phyloP scores from a whole-genome alignment of 2,113 vertebrate species.

The Myotis yumanensis region DNA sequence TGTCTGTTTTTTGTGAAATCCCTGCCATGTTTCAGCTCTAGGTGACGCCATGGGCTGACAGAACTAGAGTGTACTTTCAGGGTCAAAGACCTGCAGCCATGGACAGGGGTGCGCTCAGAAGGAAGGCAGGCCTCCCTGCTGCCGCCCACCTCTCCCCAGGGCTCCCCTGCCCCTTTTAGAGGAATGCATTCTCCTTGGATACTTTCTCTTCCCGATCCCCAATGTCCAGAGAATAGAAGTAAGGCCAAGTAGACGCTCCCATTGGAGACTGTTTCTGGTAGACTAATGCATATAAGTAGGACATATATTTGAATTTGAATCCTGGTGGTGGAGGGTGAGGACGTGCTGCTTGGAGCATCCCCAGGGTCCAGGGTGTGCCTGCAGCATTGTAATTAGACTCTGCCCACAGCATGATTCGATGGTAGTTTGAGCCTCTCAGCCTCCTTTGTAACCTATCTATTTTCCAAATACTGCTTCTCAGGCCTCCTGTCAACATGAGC shows the following conservation, averaged over 20 bases:
- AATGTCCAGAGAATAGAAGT: not conserved
- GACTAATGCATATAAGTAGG: not conserved
- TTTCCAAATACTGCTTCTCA: not conserved
- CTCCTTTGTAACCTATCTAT: not conserved
- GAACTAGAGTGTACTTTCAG: not conserved
- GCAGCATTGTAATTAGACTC: not conserved
- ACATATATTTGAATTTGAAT: not conserved
- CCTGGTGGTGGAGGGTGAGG: not conserved
- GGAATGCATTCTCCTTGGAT: not conserved
- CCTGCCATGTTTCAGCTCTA: not conserved
- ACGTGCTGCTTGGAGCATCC: not conserved
- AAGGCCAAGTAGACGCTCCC: not conserved
- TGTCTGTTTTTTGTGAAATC: not conserved
- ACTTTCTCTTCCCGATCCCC: not conserved
- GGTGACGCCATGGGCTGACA: not conserved
- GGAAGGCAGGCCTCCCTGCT: accelerated
- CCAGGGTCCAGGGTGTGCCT: not conserved
- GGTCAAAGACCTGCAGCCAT: not conserved
- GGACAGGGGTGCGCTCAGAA: not conserved
- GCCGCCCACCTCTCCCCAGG: not conserved
- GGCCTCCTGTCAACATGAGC: not conserved
- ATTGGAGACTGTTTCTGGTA: not conserved
- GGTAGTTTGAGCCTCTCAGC: accelerated
- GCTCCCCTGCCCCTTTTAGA: not conserved
- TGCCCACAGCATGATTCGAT: not conserved